Base-by-base conservation (phyloP, 1,140 invertebrate genomes). In the Vanessa tameamea region DNA sequence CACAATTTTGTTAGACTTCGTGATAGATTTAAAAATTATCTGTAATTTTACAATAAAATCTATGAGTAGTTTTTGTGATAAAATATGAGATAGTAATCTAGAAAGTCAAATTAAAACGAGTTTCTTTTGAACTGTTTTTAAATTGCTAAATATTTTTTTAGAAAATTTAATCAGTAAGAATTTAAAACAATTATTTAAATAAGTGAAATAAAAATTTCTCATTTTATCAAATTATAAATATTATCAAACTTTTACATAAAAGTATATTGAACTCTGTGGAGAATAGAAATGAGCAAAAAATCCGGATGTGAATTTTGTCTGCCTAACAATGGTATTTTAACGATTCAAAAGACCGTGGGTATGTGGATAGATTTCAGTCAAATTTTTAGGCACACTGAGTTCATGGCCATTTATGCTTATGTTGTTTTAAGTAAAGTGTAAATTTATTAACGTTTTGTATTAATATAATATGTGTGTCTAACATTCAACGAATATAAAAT, bases 211-310 rank as follows among this genome's bases (percentile, higher is more conserved):
- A 13, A 15, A 50, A 13, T 0, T 9, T 43, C 48, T 15, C 13
- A n/a, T 50, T 12, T 14, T 16, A 55, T 9, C n/a, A n/a, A n/a
- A n/a, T n/a, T n/a, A n/a, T n/a, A n/a, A 55, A 55, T n/a, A 55
- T 16, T 14, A 20, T 55, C n/a, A 11, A 16, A 55, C 9, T 20
- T 55, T 20, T 55, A 16, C 16, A 55, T 55, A 59, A 69, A 72
- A 73, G 71, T 67, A 23, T 73, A 77, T 73, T 68, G 72, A 77
- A 77, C 72, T 73, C 70, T 63, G 50, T 55, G 65, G 63, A 15
- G 43, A 74, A 71, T 57, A 64, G 26, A 51, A 43, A 64, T 48
- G 26, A 69, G 65, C 37, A 75, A 75, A 77, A 78, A 72, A 53
- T 75, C 31, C 63, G 55, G 20, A 67, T 67, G 64, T 64, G 55